Evolutionary conservation across 2,797 vertebrate genomes (phyloP), one percentile per base, ranked within the genome.

Genomic region (Malacoctenus gilli): DNA sequence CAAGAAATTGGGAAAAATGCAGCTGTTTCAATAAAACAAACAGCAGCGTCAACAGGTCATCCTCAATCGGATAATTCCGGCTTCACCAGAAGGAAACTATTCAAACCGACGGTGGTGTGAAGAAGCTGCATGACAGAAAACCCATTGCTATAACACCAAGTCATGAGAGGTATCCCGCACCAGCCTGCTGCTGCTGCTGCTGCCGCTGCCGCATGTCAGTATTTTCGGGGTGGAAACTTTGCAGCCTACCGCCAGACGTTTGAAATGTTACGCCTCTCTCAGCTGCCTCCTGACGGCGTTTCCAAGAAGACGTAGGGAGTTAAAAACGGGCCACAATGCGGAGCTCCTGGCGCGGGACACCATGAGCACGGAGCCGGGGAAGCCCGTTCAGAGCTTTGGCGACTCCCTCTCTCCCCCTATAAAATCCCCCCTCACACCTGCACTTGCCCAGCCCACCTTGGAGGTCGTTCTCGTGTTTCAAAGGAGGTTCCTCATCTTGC

Each of bases 231-330:
- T 84, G 80, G 79, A 84, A 83, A 82, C 62, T 75, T 84, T 40
- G 53, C 58, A 66, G 77, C 59, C 68, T 71, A 46, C 85, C 69
- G 67, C 80, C 82, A 85, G 75, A 77, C 42, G 81, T 84, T 82
- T 82, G 79, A 85, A 85, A 87, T 69, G 51, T 68, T 81, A 79
- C 83, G 82, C 84, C 74, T 67, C 72, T 50, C 73, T 86, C 84
- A 89, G 83, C 88, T 87, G 85, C 80, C 77, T 68, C 51, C 62
- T 80, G 79, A 80, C 63, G 61, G 73, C 41, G 57, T 78, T 86
- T 83, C 84, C 79, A 69, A 72, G 70, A 80, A 79, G 62, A 41
- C 21, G 65, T 25, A 25, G 43, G 51, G 9, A 16, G 69, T 7
- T 28, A 52, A 58, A n/a, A 65, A 59, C 78, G 70, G 63, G 68